Base-by-base conservation (phyloP, 2,888 invertebrate species). In the Tricholauxania praeusta region DNA sequence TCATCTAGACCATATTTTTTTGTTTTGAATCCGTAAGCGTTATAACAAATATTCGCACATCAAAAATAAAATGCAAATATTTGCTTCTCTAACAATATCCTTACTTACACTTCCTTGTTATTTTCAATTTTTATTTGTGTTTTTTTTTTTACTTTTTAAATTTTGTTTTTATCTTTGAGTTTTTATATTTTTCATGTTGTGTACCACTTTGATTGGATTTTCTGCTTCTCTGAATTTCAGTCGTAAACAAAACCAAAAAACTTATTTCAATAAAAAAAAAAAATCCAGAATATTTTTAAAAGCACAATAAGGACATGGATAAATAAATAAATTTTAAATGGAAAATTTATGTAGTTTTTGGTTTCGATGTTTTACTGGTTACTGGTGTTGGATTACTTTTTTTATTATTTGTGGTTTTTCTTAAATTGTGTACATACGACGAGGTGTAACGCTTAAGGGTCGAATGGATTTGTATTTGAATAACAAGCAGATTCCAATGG, bases 261-360 rank as follows among this genome's bases (percentile, higher is more conserved):
- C 39, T 10, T 39, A 8, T 39, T 39, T 10, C 39, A 7, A 39
- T 39, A 39, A 10, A 39, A 39, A 39, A 39, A 39, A n/a, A 47
- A 17, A 32, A 17, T 32, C 4, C 32, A 12, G 28, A 14, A 60
- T 39, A 47, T 28, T 62, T 62, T 62, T 59, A 62, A 62, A 12
- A 32, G 32, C 10, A 60, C 60, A 62, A 39, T 39, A 15, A 17
- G n/a, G 28, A 47, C 60, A 62, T 62, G 39, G 39, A 62, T 62
- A 62, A 62, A 62, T 62, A 62, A 62, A 76, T 81, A 80, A 80
- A 77, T 82, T 78, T 79, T 74, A 82, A 81, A 81, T 81, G 82
- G 81, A 81, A 80, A 81, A 80, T 82, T 80, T 81, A 79, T 82
- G 82, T 80, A 80, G 77, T 71, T 70, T 71, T 78, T 76, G 74